phyloP scores from a whole-genome alignment of 2,888 invertebrate genomes.

The Crocallis elinguaria region DNA sequence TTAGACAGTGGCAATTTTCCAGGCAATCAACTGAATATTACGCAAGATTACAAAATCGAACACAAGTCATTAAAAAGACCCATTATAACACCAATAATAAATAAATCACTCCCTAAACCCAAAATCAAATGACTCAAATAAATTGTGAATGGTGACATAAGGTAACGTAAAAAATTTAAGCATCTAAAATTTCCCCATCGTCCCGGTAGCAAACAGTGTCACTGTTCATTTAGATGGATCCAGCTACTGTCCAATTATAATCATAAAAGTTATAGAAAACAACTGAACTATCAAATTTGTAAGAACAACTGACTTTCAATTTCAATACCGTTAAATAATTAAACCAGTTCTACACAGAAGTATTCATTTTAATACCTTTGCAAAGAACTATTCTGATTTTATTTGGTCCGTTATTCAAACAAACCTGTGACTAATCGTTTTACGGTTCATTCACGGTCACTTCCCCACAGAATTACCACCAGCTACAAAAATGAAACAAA shows the following conservation, averaged over 20 bases:
- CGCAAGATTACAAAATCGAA: neutral
- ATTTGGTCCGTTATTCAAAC: no score
- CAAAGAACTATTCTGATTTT: no score
- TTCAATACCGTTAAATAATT: no score
- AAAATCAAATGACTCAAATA: slow-evolving; percentile 23
- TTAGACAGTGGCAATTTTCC: neutral
- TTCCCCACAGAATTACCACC: no score
- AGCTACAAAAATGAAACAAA: no score
- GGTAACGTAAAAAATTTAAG: slow-evolving; percentile 19
- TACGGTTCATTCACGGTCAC: no score
- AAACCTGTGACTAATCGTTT: no score
- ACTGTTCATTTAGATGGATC: slow-evolving; percentile 6
- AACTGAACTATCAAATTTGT: no score
- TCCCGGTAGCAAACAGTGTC: neutral
- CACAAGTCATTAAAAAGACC: neutral
- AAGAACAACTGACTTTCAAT: no score
- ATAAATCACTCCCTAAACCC: slow-evolving; percentile 8
- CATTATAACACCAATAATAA: slow-evolving; percentile 6
- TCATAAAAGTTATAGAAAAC: no score
- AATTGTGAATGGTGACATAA: slow-evolving; percentile 20
- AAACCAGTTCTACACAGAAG: no score
- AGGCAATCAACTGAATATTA: neutral
- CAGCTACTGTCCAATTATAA: neutral
- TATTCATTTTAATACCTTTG: no score
- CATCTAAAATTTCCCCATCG: slow-evolving; percentile 19